These are phyloP conservation scores for Crepidodera aurea DNA, from an alignment of 2,888 invertebrate genomes.

Conservation along the genomic window DNA sequence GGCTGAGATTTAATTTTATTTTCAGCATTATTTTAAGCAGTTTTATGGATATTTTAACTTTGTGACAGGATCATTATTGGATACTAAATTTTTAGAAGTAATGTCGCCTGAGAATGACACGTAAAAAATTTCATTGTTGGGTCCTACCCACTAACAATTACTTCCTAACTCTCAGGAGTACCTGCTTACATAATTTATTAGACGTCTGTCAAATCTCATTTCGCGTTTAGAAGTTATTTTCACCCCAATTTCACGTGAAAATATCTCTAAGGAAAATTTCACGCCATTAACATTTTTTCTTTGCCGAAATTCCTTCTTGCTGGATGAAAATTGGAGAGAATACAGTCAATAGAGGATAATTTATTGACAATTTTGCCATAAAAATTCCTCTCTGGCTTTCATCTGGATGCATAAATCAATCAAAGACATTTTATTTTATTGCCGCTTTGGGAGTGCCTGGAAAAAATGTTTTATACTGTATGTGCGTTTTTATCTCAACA, in stretches of 20 bases:
- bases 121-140: no score
- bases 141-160: background rate
- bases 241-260: constrained; percentile 9
- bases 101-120: no score
- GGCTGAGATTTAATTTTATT: no score
- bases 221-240: constrained; percentile 14
- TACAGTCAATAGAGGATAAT: constrained; percentile 13
- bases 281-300: constrained; percentile 20
- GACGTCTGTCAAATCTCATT: constrained; percentile 14
- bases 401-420: constrained; percentile 9
- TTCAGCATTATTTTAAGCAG: no score
- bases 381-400: constrained; percentile 10
- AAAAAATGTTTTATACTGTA: background rate
- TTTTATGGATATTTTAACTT: no score
- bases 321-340: constrained; percentile 19
- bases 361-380: constrained; percentile 10
- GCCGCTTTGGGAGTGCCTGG: background rate
- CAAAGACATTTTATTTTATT: constrained; percentile 16
- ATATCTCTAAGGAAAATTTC: constrained; percentile 7
- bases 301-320: constrained; percentile 22
- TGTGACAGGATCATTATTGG: no score
- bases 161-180: background rate
- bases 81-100: no score
- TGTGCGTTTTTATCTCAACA: no score
- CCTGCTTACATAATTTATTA: background rate